A percentile compares a stretch with the other conserved stretches of the same genome.
Conservation (phyloP, 2,113 vertebrate genomes). For the Xiphophorus couchianus region DNA sequence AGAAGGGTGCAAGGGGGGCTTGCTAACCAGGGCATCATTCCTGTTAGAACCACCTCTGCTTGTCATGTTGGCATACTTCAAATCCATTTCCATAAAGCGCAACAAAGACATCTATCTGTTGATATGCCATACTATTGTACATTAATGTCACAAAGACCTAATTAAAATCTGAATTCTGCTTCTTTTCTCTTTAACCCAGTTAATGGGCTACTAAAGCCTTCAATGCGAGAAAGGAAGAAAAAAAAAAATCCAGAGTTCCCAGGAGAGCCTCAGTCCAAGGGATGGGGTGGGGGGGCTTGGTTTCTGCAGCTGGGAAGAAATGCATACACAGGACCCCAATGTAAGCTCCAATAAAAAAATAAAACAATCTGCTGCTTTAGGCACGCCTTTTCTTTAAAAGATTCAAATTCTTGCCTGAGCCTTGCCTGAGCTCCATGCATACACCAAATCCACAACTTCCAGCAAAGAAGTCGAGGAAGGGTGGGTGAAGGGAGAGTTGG, state of each 20-base stretch:
- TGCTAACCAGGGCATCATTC: too few relatives aligned
- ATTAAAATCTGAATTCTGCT: constrained; percentile 49
- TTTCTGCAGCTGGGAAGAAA: constrained; percentile 77
- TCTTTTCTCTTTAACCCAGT: constrained; percentile 27
- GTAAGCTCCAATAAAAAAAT: constrained; percentile 49
- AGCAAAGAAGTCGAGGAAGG: constrained; percentile 26
- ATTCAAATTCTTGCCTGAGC: too few relatives aligned
- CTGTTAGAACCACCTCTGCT: too few relatives aligned
- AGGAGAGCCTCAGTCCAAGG: constrained; percentile 60
- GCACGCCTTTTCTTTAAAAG: constrained; percentile 74
- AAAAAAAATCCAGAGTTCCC: constrained; percentile 45
- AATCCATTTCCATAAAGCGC: constrained; percentile 31
- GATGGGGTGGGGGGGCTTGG: constrained; percentile 57
- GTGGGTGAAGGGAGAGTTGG: constrained; percentile 51
- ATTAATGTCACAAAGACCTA: constrained; percentile 56
- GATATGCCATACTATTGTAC: constrained; percentile 31
- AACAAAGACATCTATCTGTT: constrained; percentile 24
- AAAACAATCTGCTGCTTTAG: constrained; percentile 48
- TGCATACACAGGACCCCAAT: constrained; percentile 69
- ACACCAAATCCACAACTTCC: constrained; percentile 70
- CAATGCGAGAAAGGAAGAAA: background rate
- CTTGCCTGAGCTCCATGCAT: constrained; percentile 63
- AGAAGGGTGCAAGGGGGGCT: fast-evolving
- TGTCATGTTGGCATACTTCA: background rate
- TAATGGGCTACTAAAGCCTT: constrained; percentile 46